These are phyloP conservation scores for Xiphophorus birchmanni DNA, from an alignment of 2,797 vertebrate species.

Conservation along the genomic window DNA sequence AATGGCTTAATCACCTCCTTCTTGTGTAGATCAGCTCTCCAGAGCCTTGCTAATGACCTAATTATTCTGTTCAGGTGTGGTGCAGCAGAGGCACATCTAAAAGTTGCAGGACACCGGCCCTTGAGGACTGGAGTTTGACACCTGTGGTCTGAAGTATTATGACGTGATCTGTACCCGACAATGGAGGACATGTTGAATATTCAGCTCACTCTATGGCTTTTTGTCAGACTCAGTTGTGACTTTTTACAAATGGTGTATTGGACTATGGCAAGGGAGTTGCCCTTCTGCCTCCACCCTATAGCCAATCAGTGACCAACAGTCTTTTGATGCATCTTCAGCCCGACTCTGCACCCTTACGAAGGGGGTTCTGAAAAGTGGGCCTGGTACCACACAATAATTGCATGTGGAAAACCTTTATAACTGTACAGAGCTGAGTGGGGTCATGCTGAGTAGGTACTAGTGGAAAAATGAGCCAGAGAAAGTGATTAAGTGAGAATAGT, in stretches of 20 bases:
- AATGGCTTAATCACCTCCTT: no score
- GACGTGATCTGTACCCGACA: neutral
- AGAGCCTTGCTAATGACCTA: no score
- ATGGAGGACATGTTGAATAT: neutral
- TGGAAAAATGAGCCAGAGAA: neutral
- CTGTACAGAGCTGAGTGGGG: neutral
- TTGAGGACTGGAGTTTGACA: no score
- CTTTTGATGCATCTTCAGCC: neutral
- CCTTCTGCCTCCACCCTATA: neutral
- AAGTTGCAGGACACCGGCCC: no score
- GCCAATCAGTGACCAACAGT: neutral
- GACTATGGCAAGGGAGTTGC: neutral
- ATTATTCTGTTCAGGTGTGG: no score
- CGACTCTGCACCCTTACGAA: neutral
- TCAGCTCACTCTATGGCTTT: neutral
- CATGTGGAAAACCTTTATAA: neutral
- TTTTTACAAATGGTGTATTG: neutral
- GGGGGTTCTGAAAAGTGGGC: neutral
- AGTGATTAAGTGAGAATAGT: neutral
- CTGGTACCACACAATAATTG: neutral
- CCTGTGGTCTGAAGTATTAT: neutral
- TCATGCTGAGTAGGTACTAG: neutral
- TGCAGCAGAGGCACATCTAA: no score
- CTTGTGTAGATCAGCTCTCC: no score
- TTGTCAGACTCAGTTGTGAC: neutral